phyloP scores from a whole-genome alignment of 2,113 vertebrate species.

The Tupaia chinensis region DNA sequence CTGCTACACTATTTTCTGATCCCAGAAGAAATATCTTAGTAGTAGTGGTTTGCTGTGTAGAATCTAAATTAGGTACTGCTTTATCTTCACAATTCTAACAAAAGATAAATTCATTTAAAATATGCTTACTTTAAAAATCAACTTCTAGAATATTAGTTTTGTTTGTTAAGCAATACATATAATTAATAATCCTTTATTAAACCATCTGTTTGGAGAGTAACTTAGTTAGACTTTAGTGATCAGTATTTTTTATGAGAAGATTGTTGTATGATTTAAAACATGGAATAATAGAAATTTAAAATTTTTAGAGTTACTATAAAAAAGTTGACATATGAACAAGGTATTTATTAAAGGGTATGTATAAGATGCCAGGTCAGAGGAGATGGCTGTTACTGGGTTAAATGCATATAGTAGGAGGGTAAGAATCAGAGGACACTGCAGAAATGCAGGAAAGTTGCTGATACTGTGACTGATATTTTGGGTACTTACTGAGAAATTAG shows the following conservation, averaged over 20 bases:
- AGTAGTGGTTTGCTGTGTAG: background rate
- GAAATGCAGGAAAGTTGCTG: background rate
- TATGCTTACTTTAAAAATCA: conserved; percentile 40
- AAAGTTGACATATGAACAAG: conserved; percentile 19
- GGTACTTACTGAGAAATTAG: background rate
- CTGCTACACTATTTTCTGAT: no score
- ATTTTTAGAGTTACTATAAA: conserved; percentile 20
- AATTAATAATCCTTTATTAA: conserved; percentile 43
- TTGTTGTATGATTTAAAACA: background rate
- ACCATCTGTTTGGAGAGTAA: background rate
- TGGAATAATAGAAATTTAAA: conserved; percentile 48
- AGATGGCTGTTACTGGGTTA: background rate
- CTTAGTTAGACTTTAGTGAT: conserved; percentile 16
- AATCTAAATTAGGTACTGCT: conserved; percentile 20
- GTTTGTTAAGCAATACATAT: background rate
- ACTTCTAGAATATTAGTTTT: conserved; percentile 54
- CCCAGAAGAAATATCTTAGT: background rate
- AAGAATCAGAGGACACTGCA: background rate
- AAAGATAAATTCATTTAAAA: conserved; percentile 29
- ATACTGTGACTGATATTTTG: background rate
- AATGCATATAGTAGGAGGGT: background rate
- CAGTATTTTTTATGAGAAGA: conserved; percentile 16
- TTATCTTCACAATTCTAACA: conserved; percentile 26
- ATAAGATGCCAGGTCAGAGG: conserved; percentile 6
- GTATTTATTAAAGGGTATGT: conserved; percentile 27